phyloP scores from a whole-genome alignment of 2,888 invertebrate species.

The Dryomyza anilis region DNA sequence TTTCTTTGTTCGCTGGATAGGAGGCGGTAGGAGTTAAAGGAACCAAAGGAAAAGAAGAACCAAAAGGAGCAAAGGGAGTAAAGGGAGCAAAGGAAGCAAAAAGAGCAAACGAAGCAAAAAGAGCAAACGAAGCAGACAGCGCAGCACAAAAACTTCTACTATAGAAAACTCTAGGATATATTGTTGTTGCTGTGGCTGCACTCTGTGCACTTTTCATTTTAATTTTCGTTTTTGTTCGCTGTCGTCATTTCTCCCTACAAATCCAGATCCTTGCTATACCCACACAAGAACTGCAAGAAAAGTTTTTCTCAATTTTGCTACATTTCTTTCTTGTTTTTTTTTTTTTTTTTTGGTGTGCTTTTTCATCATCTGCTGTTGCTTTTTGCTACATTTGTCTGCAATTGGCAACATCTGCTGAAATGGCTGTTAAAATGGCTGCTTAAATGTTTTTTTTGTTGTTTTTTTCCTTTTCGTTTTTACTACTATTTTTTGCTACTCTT shows the following conservation, averaged over 20 bases:
- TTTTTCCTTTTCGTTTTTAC: not conserved
- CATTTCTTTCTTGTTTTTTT: too few species aligned
- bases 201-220: slow-evolving; percentile 21
- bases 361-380: not conserved
- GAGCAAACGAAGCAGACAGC: too few species aligned
- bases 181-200: slow-evolving; percentile 5
- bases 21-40: not conserved
- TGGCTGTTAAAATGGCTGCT: slow-evolving; percentile 18
- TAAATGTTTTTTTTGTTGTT: slow-evolving; percentile 13
- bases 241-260: too few species aligned
- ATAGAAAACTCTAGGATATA: too few species aligned
- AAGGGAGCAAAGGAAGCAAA: too few species aligned
- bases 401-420: slow-evolving; percentile 26
- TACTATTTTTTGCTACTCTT: too few species aligned
- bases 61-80: too few species aligned
- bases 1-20: not conserved
- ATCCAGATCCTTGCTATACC: not conserved
- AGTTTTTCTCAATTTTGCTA: slow-evolving; percentile 17
- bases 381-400: slow-evolving; percentile 22
- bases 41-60: too few species aligned
- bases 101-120: too few species aligned
- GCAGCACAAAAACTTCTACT: too few species aligned
- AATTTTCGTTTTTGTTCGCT: slow-evolving; percentile 18
- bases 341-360: too few species aligned
- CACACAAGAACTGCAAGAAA: not conserved